phyloP scores from a whole-genome alignment of 1,140 invertebrate genomes.

The Drosophila mayri region DNA sequence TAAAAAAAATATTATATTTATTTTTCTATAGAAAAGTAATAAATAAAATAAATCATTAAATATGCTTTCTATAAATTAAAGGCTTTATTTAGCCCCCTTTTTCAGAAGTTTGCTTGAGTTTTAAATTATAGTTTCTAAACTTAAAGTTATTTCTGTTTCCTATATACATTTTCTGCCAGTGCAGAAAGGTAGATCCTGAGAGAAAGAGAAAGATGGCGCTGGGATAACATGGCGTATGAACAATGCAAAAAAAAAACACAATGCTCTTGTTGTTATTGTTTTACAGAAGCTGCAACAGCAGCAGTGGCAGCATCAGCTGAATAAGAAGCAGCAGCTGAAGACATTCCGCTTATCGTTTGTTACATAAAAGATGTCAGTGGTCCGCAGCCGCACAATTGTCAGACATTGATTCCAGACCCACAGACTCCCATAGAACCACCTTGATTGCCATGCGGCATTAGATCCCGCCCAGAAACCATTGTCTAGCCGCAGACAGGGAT shows the following conservation, averaged over 20 bases:
- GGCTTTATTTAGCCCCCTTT: neutral
- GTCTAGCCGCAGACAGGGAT: conserved; percentile 15
- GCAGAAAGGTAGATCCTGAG: neutral
- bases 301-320: conserved; percentile 34
- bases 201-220: conserved; percentile 9
- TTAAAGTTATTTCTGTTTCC: neutral
- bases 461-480: conserved; percentile 22
- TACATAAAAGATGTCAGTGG: conserved; percentile 65
- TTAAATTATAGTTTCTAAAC: neutral
- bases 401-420: conserved; percentile 49
- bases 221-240: conserved; percentile 75
- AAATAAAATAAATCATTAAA: neutral
- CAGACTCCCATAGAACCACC: conserved; percentile 17
- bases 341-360: conserved; percentile 63
- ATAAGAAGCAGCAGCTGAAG: conserved; percentile 44
- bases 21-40: neutral
- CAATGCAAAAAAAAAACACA: conserved; percentile 70
- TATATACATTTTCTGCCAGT: neutral
- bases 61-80: neutral
- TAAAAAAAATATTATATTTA: neutral
- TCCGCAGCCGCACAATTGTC: conserved; percentile 43
- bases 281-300: conserved; percentile 39
- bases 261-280: conserved; percentile 77
- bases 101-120: neutral
- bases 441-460: conserved; percentile 46